phyloP scores from a whole-genome alignment of 2,113 vertebrate species.

The Gasterosteus aculeatus region DNA sequence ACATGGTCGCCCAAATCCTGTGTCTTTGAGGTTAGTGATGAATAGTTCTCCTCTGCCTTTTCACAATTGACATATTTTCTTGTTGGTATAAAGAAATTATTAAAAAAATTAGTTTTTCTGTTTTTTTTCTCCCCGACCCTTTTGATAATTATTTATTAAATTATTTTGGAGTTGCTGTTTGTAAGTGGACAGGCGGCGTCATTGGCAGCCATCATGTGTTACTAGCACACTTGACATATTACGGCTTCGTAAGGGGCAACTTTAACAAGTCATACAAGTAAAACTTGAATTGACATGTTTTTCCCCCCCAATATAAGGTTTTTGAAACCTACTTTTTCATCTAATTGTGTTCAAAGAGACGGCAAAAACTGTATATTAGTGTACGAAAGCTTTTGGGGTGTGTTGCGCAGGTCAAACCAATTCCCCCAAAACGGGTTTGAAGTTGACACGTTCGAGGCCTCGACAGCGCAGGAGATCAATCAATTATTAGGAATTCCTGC shows the following conservation, averaged over 20 bases:
- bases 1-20: slow-evolving; percentile 70
- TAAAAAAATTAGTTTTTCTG: background rate
- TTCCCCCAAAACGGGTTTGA: slow-evolving; percentile 8
- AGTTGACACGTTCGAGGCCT: background rate
- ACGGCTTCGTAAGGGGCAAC: slow-evolving; percentile 1
- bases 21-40: slow-evolving; percentile 80
- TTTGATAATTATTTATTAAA: background rate
- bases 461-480: background rate
- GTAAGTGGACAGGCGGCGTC: background rate
- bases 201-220: slow-evolving; percentile 2
- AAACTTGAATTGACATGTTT: slow-evolving; percentile 10
- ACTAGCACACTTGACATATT: slow-evolving; percentile 15
- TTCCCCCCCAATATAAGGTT: background rate
- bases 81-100: background rate
- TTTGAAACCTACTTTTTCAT: background rate
- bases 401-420: background rate
- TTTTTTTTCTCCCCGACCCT: background rate
- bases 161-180: background rate
- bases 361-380: background rate
- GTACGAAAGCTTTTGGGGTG: background rate
- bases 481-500: background rate
- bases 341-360: background rate
- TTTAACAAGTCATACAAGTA: slow-evolving; percentile 29
- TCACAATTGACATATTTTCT: slow-evolving; percentile 17
- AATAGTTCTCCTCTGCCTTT: slow-evolving; percentile 32